Evolutionary conservation across 53 echinoderm and acorn worm genomes (phyloP).

Genomic region (Temnopleurus reevesii): DNA sequence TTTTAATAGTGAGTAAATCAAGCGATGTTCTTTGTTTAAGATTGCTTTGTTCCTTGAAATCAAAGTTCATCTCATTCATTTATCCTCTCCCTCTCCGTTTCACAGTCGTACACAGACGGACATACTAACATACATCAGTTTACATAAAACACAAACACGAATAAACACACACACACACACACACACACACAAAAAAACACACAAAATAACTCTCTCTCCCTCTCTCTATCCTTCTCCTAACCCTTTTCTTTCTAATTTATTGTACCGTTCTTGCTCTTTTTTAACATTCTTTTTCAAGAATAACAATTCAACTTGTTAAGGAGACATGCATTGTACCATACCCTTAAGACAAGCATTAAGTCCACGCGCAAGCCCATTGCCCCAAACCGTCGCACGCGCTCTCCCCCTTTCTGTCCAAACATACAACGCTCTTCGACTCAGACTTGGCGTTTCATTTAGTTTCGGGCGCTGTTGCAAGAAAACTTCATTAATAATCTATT

Average conservation of each 20-base stretch:
- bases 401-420: slow-evolving; percentile 37
- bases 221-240: neutral
- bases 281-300: neutral
- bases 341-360: neutral
- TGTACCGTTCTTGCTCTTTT: neutral
- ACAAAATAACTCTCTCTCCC: neutral
- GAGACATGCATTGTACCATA: neutral
- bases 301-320: slow-evolving; percentile 52
- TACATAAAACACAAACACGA: neutral
- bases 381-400: slow-evolving; percentile 48
- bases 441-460: slow-evolving; percentile 37
- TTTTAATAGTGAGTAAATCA: too few species aligned
- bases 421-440: neutral
- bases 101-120: neutral
- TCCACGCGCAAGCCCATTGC: slow-evolving; percentile 29
- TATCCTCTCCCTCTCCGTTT: neutral
- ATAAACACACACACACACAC: too few species aligned
- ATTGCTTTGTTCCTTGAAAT: too few species aligned
- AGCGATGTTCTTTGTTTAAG: too few species aligned
- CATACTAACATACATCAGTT: neutral
- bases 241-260: neutral
- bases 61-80: neutral
- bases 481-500: slow-evolving; percentile 59
- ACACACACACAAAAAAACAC: too few species aligned
- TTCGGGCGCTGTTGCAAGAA: slow-evolving; percentile 41